Evolutionary conservation across 2,797 vertebrate species (phyloP).

Genomic region (Staurois parvus): DNA sequence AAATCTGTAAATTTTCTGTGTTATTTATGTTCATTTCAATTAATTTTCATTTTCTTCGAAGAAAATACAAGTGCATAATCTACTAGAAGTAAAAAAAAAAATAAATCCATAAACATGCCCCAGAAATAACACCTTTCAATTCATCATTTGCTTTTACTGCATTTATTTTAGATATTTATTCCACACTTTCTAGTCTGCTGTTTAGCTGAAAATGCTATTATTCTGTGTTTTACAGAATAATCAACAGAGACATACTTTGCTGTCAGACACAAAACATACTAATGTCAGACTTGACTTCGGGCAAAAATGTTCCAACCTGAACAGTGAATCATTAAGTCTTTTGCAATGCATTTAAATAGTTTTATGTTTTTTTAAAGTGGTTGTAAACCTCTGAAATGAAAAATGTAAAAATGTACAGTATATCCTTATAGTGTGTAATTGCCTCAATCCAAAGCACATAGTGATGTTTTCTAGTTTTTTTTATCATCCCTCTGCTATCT

Average conservation of each 20-base stretch:
- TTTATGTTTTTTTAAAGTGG: background rate
- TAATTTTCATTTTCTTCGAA: background rate
- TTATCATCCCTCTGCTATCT: too few relatives aligned
- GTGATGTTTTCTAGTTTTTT: too few relatives aligned
- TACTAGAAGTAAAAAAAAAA: background rate
- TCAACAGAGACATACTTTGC: background rate
- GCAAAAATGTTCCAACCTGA: background rate
- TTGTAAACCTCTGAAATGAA: too few relatives aligned
- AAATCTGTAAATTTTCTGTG: background rate
- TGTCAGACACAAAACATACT: background rate
- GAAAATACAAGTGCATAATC: background rate
- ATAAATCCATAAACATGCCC: background rate
- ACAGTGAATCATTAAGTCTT: background rate
- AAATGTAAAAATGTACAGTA: too few relatives aligned
- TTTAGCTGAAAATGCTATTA: background rate
- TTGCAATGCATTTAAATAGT: background rate
- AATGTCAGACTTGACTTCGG: background rate
- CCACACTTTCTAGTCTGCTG: background rate
- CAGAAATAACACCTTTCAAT: constrained; percentile 7
- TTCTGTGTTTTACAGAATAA: constrained; percentile 15
- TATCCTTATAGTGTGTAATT: too few relatives aligned
- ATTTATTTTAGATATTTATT: background rate
- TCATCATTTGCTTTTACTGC: background rate
- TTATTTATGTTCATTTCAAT: background rate
- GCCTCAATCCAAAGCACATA: too few relatives aligned